Evolutionary conservation across 2,888 invertebrate species (phyloP).

Genomic region (Agelastica alni): DNA sequence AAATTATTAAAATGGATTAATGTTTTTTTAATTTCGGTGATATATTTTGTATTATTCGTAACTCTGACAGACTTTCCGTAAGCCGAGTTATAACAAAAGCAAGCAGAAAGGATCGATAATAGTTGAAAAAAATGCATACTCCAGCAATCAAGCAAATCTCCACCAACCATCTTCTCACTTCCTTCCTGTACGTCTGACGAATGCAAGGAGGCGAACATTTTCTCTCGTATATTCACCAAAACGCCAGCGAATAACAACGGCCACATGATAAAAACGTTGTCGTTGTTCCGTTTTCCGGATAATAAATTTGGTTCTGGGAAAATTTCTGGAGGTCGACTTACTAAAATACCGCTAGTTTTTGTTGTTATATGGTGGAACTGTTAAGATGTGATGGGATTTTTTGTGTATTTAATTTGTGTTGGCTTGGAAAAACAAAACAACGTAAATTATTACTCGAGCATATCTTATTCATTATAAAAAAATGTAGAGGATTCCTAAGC

Average conservation of each 20-base stretch:
- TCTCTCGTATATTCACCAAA: neutral
- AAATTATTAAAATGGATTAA: no score
- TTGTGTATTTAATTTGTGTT: no score
- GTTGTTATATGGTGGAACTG: neutral
- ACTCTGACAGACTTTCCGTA: no score
- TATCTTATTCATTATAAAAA: no score
- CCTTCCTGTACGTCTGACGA: neutral
- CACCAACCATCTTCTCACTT: neutral
- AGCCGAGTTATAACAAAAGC: neutral
- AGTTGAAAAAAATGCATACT: neutral
- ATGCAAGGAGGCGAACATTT: neutral
- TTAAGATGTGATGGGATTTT: no score
- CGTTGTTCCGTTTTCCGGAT: slow-evolving; percentile 25
- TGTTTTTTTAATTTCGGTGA: no score
- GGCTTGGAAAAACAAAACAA: no score
- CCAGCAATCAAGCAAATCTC: neutral
- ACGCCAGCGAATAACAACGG: no score
- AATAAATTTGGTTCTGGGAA: slow-evolving; percentile 16
- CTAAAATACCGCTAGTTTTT: slow-evolving; percentile 1
- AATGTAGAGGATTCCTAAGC: no score
- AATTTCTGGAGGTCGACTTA: slow-evolving; percentile 11
- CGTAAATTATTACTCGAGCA: no score
- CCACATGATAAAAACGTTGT: slow-evolving; percentile 10
- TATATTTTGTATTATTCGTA: no score
- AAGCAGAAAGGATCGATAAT: neutral